Conservation (phyloP, 1,140 invertebrate genomes). For the Diachasmimorpha longicaudata region DNA sequence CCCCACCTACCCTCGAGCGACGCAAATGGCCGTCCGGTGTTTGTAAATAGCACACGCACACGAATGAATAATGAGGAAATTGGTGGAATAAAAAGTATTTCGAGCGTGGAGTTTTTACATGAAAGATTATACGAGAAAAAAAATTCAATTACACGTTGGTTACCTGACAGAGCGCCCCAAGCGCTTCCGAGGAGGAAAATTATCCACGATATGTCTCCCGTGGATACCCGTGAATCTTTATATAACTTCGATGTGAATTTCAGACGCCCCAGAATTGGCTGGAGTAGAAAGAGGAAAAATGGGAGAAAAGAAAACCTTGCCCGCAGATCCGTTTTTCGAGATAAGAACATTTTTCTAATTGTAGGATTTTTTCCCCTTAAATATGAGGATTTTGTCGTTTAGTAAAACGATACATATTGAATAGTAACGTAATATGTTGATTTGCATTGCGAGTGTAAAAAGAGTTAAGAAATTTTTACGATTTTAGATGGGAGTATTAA, state of each 20-base stretch:
- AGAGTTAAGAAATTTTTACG: not conserved
- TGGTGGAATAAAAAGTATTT: not conserved
- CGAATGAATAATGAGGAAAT: not conserved
- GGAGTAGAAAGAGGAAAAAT: not conserved
- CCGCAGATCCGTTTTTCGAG: not conserved
- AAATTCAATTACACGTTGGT: not conserved
- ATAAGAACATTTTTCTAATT: not conserved
- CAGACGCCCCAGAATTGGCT: not conserved
- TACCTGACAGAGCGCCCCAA: not conserved
- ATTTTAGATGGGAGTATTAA: not conserved
- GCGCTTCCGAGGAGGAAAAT: not conserved
- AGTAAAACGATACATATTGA: not conserved
- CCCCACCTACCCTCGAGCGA: not conserved
- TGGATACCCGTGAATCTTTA: not conserved
- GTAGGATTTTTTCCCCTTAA: not conserved
- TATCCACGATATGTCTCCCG: not conserved
- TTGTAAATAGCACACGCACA: not conserved
- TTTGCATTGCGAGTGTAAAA: not conserved
- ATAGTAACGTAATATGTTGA: not conserved
- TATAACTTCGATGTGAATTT: not conserved
- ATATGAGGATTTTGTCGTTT: not conserved
- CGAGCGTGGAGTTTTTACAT: not conserved
- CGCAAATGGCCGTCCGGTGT: not conserved
- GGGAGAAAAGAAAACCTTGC: not conserved
- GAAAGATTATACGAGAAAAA: not conserved